These are phyloP conservation scores for Temnothorax unifasciatus DNA, from an alignment of 2,888 invertebrate species.

Conservation along the genomic window DNA sequence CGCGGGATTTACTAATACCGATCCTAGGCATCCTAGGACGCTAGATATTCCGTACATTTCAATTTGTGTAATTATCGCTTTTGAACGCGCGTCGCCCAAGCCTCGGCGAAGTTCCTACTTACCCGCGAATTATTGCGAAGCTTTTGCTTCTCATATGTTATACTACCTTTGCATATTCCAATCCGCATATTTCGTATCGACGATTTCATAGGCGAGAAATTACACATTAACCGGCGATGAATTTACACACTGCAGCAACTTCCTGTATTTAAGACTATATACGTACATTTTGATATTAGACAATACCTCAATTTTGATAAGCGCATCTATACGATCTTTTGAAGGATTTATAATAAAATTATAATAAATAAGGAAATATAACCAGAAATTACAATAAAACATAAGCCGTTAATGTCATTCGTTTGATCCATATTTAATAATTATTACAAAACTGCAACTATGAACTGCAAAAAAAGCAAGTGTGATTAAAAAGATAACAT, in stretches of 20 bases:
- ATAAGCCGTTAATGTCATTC: neutral
- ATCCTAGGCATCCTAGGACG: slow-evolving; percentile 53
- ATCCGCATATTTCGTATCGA: slow-evolving; percentile 47
- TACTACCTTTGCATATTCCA: slow-evolving; percentile 23
- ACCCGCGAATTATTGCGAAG: slow-evolving; percentile 58
- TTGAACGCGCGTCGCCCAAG: slow-evolving; percentile 51
- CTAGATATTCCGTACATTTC: slow-evolving; percentile 67
- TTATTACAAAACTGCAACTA: neutral
- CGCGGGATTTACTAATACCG: slow-evolving; percentile 66
- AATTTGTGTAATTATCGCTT: slow-evolving; percentile 74
- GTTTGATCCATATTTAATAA: neutral
- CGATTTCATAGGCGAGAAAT: slow-evolving; percentile 37
- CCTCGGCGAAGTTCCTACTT: slow-evolving; percentile 64
- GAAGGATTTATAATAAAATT: too few species aligned
- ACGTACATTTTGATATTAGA: neutral
- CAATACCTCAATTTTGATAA: neutral
- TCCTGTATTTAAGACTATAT: neutral
- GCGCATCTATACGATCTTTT: neutral
- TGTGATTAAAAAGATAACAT: neutral
- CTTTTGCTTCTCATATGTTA: slow-evolving; percentile 35
- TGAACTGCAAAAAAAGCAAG: neutral
- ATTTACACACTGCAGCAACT: slow-evolving; percentile 11
- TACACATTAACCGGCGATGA: slow-evolving; percentile 14
- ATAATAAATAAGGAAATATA: too few species aligned
- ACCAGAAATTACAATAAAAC: neutral